These are phyloP conservation scores for Tiliacea aurago DNA, from an alignment of 2,888 invertebrate species.

Conservation along the genomic window DNA sequence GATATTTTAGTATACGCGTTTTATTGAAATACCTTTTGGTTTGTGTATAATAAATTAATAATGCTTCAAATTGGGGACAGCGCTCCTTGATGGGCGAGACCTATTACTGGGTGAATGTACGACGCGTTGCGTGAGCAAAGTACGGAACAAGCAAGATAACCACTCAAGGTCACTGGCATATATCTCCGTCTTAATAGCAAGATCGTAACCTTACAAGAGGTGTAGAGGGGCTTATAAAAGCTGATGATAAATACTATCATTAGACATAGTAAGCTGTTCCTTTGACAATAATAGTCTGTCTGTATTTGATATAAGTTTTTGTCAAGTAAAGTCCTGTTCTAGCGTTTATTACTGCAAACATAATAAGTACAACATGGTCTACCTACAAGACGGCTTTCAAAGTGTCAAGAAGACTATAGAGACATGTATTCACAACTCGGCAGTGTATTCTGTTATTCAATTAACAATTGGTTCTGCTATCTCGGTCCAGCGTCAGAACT, in stretches of 20 bases:
- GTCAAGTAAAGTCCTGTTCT: background rate
- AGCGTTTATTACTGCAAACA: background rate
- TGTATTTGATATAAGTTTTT: background rate
- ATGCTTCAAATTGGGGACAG: too few relatives aligned
- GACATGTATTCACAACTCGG: too few relatives aligned
- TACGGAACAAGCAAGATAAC: too few relatives aligned
- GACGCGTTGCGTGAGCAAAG: too few relatives aligned
- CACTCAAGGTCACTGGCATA: too few relatives aligned
- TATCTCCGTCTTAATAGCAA: background rate
- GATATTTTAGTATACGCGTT: too few relatives aligned
- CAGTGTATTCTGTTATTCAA: constrained; percentile 37
- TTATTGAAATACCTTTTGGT: too few relatives aligned
- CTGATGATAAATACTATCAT: background rate
- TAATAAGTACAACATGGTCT: background rate
- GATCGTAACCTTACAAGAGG: too few relatives aligned
- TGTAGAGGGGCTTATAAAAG: background rate
- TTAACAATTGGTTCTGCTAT: constrained; percentile 43
- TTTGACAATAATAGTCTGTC: too few relatives aligned
- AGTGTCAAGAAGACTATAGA: constrained; percentile 4
- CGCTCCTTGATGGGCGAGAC: too few relatives aligned
- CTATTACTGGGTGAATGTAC: too few relatives aligned
- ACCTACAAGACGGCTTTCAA: constrained; percentile 1
- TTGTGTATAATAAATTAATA: too few relatives aligned
- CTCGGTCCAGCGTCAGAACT: constrained; percentile 35
- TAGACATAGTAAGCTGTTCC: background rate